Percentiles rank a stretch among this genome's conserved stretches.
Evolutionary conservation across 2,113 vertebrate species (phyloP).

Genomic region (Anguilla japonica): DNA sequence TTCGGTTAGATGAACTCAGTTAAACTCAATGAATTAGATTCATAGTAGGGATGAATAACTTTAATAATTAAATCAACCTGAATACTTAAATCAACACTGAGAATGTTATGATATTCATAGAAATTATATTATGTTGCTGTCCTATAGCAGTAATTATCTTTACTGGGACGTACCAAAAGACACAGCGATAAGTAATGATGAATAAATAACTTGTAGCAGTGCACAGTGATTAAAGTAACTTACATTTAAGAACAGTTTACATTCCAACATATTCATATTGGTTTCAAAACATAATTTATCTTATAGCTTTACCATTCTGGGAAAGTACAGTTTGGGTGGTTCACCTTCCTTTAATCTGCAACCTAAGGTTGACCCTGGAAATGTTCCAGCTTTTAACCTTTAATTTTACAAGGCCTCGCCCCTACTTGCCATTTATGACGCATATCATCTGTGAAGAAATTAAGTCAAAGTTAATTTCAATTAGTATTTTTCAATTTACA

Average conservation of each 20-base stretch:
- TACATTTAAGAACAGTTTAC: background rate
- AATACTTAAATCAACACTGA: too few relatives aligned
- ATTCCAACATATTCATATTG: background rate
- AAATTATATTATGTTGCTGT: too few relatives aligned
- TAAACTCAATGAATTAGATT: too few relatives aligned
- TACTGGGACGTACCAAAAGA: background rate
- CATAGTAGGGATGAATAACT: too few relatives aligned
- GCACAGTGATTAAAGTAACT: background rate
- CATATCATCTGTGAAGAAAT: background rate
- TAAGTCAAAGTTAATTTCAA: background rate
- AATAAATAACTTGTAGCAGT: too few relatives aligned
- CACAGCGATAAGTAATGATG: background rate
- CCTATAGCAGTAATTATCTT: too few relatives aligned
- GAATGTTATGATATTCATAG: too few relatives aligned
- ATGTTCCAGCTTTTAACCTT: background rate
- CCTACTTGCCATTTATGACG: background rate
- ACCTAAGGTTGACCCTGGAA: constrained; percentile 7
- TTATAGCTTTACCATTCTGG: background rate
- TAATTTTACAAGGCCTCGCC: background rate
- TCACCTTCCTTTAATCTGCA: background rate
- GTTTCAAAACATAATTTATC: background rate
- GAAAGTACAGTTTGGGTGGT: background rate
- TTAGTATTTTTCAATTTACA: background rate
- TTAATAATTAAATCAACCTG: too few relatives aligned
- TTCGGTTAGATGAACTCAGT: too few relatives aligned